Conservation (phyloP, 2,888 invertebrate species). For the Macrophya annulata region DNA sequence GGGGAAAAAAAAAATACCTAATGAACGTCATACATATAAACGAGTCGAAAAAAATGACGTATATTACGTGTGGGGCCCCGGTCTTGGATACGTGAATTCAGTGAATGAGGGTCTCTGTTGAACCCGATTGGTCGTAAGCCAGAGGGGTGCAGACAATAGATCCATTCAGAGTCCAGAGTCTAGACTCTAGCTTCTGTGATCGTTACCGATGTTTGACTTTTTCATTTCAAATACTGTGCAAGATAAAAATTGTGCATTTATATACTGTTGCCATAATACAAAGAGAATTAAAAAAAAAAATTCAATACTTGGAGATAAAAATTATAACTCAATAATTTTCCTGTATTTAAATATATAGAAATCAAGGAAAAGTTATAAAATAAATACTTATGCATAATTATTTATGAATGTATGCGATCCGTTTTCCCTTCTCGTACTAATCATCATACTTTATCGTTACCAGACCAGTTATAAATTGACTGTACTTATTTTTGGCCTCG, state of each 20-base stretch:
- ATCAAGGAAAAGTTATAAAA: no score
- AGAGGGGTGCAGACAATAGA: constrained; percentile 70
- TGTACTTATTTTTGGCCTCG: constrained; percentile 34
- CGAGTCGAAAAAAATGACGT: constrained; percentile 31
- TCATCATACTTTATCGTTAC: constrained; percentile 38
- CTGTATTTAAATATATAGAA: not conserved
- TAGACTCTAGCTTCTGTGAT: constrained; percentile 41
- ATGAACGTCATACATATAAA: not conserved
- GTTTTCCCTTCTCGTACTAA: not conserved
- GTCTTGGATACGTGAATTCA: constrained; percentile 59
- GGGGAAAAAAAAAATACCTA: not conserved
- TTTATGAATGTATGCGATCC: not conserved
- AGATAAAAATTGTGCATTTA: not conserved
- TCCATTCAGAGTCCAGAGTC: constrained; percentile 69
- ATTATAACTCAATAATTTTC: not conserved
- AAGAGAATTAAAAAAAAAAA: not conserved
- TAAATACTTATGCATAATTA: not conserved
- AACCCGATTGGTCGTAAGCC: constrained; percentile 69
- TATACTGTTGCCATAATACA: not conserved
- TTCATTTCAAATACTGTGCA: not conserved
- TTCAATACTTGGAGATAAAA: not conserved
- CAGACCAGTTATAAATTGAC: constrained; percentile 22
- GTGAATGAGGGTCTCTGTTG: constrained; percentile 74
- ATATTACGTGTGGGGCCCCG: constrained; percentile 1
- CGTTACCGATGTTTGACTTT: constrained; percentile 46